Base-by-base conservation (phyloP, 2,888 invertebrate species). In the Trypoxylon attenuatum region DNA sequence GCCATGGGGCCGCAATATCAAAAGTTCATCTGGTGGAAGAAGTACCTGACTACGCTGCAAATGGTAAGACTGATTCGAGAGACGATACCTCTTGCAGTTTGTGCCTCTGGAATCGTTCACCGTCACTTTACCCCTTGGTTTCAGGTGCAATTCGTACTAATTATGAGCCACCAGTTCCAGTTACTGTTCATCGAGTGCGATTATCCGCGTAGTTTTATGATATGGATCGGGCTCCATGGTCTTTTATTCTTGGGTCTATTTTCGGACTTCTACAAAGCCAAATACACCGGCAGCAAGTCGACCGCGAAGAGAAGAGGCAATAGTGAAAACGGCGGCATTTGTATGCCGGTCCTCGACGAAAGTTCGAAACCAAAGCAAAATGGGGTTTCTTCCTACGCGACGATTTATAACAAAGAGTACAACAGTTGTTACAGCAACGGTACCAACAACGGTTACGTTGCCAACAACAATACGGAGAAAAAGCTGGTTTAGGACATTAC, bases 21-120 rank as follows among this genome's bases (percentile, higher is more conserved):
- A 88, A 96, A 96, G 87, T 97, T 92, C 87, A 93, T 97, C 79
- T 98, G 98, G 98, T 98, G 98, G 98, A 98, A 98, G 89, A 96
- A 95, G 84, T 95, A 98, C 88, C 92, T 98, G 81, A 98, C 98
- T 60, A 92, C 93, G 73, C 93, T 98, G 89, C 98, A 98, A 90
- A 97, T 98, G 93, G 96, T 96, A 90, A 88, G 42, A 27, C 22
- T n/a, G 8, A 15, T n/a, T 6, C 0, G 21, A 25, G 6, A 2
- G 5, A 4, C 5, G 13, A 8, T n/a, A 16, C 2, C 2, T 15
- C n/a, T 5, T 6, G n/a, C 5, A 2, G 4, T 5, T 8, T 27
- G 19, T 1, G 1, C 8, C 5, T n/a, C 8, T 10, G 15, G 16
- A 39, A 39, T 39, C 3, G 2, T 43, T 13, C n/a, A 3, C 22